These are phyloP conservation scores for Calypte anna DNA, from an alignment of 2,113 vertebrate genomes.

Conservation along the genomic window DNA sequence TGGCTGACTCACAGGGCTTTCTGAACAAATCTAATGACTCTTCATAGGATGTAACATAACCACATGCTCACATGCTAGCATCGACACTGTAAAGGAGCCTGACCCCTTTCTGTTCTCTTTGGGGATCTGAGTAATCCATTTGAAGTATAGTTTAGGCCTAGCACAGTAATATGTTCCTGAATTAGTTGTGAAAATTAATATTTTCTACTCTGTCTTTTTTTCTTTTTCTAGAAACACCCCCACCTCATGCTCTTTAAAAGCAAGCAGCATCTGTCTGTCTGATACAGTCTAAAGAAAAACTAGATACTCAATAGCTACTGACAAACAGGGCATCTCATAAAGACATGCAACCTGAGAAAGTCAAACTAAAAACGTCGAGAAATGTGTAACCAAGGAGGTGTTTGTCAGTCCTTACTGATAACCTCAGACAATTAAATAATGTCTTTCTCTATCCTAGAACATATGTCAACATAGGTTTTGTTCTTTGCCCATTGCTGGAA, in stretches of 20 bases:
- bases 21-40: slow-evolving; percentile 34
- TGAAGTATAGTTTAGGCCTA: background rate
- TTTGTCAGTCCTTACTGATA: background rate
- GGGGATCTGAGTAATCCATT: background rate
- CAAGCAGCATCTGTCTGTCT: background rate
- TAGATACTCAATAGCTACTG: background rate
- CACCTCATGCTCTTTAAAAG: background rate
- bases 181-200: background rate
- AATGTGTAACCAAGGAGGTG: background rate
- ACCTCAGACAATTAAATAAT: background rate
- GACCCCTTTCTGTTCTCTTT: background rate
- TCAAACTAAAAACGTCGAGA: background rate
- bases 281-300: background rate
- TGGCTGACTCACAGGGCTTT: background rate
- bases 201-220: background rate
- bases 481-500: background rate
- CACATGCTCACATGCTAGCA: background rate
- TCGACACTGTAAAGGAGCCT: background rate
- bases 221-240: background rate
- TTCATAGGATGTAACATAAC: slow-evolving; percentile 16
- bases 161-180: background rate
- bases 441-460: background rate
- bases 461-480: background rate
- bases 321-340: background rate
- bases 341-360: background rate